Evolutionary conservation across 2,113 vertebrate genomes (phyloP).

Genomic region (Heliornis fulica): DNA sequence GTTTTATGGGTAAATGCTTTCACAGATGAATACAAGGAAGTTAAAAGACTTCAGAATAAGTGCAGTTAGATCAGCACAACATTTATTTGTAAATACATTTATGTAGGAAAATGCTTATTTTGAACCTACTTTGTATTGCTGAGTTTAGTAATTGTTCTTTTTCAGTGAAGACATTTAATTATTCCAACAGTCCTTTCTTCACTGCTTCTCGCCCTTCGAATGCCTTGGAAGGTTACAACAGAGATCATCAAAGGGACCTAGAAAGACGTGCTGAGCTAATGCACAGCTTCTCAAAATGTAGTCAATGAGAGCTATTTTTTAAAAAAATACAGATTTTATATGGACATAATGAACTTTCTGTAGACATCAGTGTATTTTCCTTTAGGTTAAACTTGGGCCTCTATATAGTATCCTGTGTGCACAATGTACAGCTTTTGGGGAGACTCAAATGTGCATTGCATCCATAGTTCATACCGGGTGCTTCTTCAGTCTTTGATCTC

Average conservation of each 20-base stretch:
- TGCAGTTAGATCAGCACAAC: not conserved
- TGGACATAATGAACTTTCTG: not conserved
- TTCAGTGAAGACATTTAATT: conserved; percentile 37
- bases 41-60: conserved; percentile 33
- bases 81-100: conserved; percentile 11
- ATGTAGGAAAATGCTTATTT: conserved; percentile 1
- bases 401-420: not conserved
- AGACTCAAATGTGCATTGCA: not conserved
- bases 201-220: not conserved
- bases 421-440: not conserved
- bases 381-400: not conserved
- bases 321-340: not conserved
- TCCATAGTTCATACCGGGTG: not conserved
- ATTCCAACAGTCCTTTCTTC: not conserved
- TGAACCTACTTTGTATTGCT: not conserved
- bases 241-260: not conserved
- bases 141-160: conserved; percentile 1
- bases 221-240: not conserved
- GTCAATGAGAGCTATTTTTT: not conserved
- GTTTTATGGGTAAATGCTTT: conserved; percentile 47
- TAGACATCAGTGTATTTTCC: not conserved
- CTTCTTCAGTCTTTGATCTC: not conserved
- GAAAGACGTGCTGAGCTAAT: not conserved
- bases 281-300: not conserved
- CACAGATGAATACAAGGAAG: conserved; percentile 10